Base-by-base conservation (phyloP, 2,888 invertebrate species). In the Torymus auratus region DNA sequence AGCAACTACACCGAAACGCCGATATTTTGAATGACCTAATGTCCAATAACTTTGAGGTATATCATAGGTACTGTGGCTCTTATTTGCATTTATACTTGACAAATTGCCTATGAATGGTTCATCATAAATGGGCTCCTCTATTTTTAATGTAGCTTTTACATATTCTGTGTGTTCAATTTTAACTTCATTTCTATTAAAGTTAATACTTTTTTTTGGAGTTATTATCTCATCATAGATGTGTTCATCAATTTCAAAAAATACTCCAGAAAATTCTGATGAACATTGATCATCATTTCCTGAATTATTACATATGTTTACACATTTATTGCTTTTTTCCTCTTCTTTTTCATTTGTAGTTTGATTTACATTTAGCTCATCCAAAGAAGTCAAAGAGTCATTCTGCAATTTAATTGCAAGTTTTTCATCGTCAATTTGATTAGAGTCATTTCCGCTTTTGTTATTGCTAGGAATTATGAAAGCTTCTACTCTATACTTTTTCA, bases 381-480 rank as follows among this genome's bases (percentile, higher is more conserved):
- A 60, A 23, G 79, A 56, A 28, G 75, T 73, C 7, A 20, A 58
- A 0, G 76, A 74, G 14, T 83, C 76, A 14, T 84, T 76, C 41
- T 85, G 84, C 2, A 86, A 71, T 83, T 85, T 85, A 70, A 86
- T 86, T 0, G 85, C 83, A 23, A 84, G 75, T 83, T 86, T 86
- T 0, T 85, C 84, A 62, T 87, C 85, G 15, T 86, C 84, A n/a
- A 84, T 84, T 56, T 87, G 80, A 71, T 85, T 84, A 15, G 61
- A 41, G 58, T 83, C 72, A n/a, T 67, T 65, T 28, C 71, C 56
- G 11, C 67, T 74, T 15, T 71, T 77, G 64, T 81, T 83, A 3
- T 82, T 68, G 3, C 77, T 81, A 0, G 89, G 89, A 61, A 88
- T 83, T 77, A 89, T 88, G 55, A 87, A 89, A 28, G 88, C 86